Evolutionary conservation across 2,113 vertebrate genomes (phyloP).

Genomic region (Nothobranchius kuhntae): DNA sequence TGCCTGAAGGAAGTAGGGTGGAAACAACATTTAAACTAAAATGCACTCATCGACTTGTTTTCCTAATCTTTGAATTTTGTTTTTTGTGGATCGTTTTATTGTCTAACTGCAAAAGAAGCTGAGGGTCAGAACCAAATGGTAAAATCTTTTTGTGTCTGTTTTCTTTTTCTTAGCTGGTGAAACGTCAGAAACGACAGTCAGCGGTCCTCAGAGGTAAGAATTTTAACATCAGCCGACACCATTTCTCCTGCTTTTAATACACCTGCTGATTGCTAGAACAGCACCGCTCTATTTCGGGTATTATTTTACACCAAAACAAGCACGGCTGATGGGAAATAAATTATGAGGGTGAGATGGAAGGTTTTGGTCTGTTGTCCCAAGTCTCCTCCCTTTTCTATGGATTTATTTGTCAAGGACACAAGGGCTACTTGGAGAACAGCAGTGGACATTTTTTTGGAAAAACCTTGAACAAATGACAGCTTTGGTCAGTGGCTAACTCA

Average conservation of each 20-base stretch:
- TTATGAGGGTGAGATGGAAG: slow-evolving; percentile 20
- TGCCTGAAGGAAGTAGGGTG: too few relatives aligned
- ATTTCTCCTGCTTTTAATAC: slow-evolving; percentile 33
- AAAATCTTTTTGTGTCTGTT: slow-evolving; percentile 6
- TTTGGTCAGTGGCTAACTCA: slow-evolving; percentile 36
- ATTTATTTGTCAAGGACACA: slow-evolving; percentile 40
- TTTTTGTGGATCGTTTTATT: not conserved
- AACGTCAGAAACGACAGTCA: slow-evolving; percentile 9
- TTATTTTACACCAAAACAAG: slow-evolving; percentile 29
- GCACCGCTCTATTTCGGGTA: not conserved
- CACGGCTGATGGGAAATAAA: slow-evolving; percentile 25
- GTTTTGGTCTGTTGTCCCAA: slow-evolving; percentile 19
- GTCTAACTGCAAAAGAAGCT: not conserved
- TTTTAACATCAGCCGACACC: slow-evolving; percentile 9
- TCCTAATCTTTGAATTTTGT: slow-evolving; percentile 2
- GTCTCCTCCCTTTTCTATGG: slow-evolving; percentile 11
- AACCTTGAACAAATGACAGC: slow-evolving; percentile 38
- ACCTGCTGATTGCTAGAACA: slow-evolving; percentile 47
- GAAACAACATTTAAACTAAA: too few relatives aligned
- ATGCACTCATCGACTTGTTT: not conserved
- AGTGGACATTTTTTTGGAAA: slow-evolving; percentile 24
- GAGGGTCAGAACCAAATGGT: slow-evolving; percentile 14
- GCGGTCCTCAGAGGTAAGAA: slow-evolving; percentile 60
- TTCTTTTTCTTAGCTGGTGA: slow-evolving; percentile 56
- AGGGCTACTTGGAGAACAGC: slow-evolving; percentile 21